Percentiles rank a stretch among this genome's conserved stretches.
These are phyloP conservation scores for Spongilla lacustris DNA, from an alignment of 37 sponge, comb jelly and placozoan genomes.

Conservation along the genomic window DNA sequence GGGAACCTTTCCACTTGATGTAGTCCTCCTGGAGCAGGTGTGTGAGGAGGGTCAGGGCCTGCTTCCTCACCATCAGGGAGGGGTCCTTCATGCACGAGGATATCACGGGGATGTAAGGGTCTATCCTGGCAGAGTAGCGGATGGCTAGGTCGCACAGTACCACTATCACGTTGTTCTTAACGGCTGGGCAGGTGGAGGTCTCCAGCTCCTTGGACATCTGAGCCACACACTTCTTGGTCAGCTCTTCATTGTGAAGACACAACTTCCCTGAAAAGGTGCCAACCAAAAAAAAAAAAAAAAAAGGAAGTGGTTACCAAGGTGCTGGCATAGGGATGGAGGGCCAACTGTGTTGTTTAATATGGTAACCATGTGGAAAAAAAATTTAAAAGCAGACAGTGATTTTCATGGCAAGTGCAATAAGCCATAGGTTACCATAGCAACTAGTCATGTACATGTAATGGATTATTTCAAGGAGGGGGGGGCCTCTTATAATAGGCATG, in stretches of 20 bases:
- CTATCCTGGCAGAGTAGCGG: constrained; percentile 59
- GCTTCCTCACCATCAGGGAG: constrained; percentile 50
- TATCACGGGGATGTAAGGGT: constrained; percentile 73
- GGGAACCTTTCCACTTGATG: constrained; percentile 80
- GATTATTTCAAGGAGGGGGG: too few relatives aligned
- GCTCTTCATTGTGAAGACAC: constrained; percentile 83
- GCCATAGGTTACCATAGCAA: constrained; percentile 40
- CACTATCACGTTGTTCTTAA: constrained; percentile 83
- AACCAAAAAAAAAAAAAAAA: not conserved
- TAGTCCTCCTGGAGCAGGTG: constrained; percentile 88
- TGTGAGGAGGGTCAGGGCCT: constrained; percentile 79
- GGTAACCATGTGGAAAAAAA: too few relatives aligned
- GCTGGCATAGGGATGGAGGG: too few relatives aligned
- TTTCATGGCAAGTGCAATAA: too few relatives aligned
- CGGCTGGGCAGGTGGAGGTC: constrained; percentile 31
- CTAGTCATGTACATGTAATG: constrained; percentile 70
- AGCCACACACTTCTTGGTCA: constrained; percentile 66
- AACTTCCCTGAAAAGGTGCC: constrained; percentile 65
- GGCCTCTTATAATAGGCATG: too few relatives aligned
- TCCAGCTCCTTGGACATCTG: constrained; percentile 73
- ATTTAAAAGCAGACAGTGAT: too few relatives aligned
- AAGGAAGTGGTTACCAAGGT: too few relatives aligned
- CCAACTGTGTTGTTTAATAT: too few relatives aligned
- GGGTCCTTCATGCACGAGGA: constrained; percentile 72
- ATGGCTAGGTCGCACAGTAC: constrained; percentile 83